Evolutionary conservation across 2,113 vertebrate genomes (phyloP).

Genomic region (Ornithorhynchus anatinus): DNA sequence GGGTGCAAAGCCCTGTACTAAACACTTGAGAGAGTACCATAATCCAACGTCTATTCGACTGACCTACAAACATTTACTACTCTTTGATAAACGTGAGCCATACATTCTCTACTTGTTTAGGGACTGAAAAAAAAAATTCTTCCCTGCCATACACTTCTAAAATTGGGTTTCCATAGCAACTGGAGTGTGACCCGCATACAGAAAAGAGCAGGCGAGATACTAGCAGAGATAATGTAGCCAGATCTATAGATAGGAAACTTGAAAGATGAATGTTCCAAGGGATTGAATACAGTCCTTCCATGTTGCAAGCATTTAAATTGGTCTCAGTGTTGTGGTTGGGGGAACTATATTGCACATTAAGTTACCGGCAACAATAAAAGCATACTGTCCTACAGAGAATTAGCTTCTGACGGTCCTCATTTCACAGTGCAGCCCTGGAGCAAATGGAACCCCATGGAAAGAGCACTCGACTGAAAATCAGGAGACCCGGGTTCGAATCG

Average conservation of each 20-base stretch:
- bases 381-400: not conserved
- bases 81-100: not conserved
- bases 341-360: not conserved
- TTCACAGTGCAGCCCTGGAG: too few species aligned
- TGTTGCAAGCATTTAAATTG: not conserved
- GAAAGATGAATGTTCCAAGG: conserved; percentile 31
- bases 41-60: not conserved
- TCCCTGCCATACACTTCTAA: not conserved
- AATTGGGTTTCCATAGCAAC: conserved; percentile 55
- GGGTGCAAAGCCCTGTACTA: too few species aligned
- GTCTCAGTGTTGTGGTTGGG: not conserved
- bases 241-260: conserved; percentile 10
- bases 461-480: too few species aligned
- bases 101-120: conserved; percentile 1
- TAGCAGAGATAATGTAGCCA: conserved; percentile 20
- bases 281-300: not conserved
- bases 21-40: too few species aligned
- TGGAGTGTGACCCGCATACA: conserved; percentile 30
- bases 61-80: not conserved
- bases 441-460: too few species aligned
- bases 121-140: not conserved
- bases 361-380: not conserved
- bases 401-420: too few species aligned
- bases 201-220: conserved; percentile 18
- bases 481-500: too few species aligned